A percentile compares a stretch with the other conserved stretches of the same genome.
Evolutionary conservation across 2,113 vertebrate genomes (phyloP).

Genomic region (Calyptomena viridis): DNA sequence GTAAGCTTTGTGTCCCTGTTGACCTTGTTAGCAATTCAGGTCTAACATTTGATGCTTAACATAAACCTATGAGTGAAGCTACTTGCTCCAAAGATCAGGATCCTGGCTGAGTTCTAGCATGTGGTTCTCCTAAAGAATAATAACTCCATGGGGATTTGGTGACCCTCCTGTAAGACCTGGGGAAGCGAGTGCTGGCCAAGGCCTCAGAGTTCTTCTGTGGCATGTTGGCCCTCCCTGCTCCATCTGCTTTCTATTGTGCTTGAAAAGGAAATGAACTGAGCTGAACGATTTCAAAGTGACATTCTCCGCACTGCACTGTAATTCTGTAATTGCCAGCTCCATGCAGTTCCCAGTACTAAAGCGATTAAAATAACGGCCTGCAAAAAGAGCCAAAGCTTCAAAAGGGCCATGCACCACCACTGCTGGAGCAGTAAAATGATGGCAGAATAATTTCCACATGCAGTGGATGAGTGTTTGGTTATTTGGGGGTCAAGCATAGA

Average conservation of each 20-base stretch:
- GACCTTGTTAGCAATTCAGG: neutral
- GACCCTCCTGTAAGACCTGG: slow-evolving; percentile 10
- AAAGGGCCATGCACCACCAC: slow-evolving; percentile 10
- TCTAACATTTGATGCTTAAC: neutral
- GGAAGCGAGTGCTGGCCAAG: neutral
- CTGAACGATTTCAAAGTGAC: slow-evolving; percentile 58
- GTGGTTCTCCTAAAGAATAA: slow-evolving; percentile 10
- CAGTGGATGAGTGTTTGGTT: slow-evolving; percentile 10
- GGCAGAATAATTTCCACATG: slow-evolving; percentile 63
- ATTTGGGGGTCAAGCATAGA: neutral
- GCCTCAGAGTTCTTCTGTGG: slow-evolving; percentile 31
- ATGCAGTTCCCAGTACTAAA: slow-evolving; percentile 24
- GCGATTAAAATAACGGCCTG: slow-evolving; percentile 46
- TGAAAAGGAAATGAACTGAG: slow-evolving; percentile 53
- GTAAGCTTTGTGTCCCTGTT: neutral
- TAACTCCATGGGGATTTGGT: neutral
- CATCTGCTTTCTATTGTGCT: slow-evolving; percentile 62
- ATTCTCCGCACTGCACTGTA: slow-evolving; percentile 46
- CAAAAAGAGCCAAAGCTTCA: slow-evolving; percentile 3
- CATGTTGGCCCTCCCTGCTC: slow-evolving; percentile 35
- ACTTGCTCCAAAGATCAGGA: neutral
- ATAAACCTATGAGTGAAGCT: neutral
- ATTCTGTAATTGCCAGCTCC: slow-evolving; percentile 43
- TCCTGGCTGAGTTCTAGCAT: neutral
- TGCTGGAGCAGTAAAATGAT: slow-evolving; percentile 51